A percentile compares a stretch with the other conserved stretches of the same genome.
These are phyloP conservation scores for Augiades crinisus DNA, from an alignment of 2,888 invertebrate genomes.

Conservation along the genomic window DNA sequence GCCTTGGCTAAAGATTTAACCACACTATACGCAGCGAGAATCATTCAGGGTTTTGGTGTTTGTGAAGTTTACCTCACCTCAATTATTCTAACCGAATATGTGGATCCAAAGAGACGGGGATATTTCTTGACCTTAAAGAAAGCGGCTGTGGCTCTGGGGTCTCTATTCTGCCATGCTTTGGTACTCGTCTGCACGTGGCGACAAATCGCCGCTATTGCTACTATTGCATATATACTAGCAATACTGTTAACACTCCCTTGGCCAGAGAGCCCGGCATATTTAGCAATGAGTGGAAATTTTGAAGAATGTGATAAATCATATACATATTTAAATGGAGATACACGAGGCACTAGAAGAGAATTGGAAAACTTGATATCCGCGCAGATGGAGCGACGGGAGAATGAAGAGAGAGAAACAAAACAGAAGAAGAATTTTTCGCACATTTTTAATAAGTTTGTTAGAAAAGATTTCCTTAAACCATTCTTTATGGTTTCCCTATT, in stretches of 20 bases:
- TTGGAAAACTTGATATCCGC: conserved; percentile 36
- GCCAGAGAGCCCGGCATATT: conserved; percentile 49
- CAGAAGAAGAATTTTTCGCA: neutral
- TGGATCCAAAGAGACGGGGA: conserved; percentile 42
- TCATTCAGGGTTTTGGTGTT: conserved; percentile 42
- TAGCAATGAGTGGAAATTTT: conserved; percentile 45
- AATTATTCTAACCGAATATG: conserved; percentile 46
- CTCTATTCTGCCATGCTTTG: conserved; percentile 42
- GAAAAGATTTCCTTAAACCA: conserved; percentile 44
- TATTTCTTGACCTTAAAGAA: conserved; percentile 45
- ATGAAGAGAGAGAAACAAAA: conserved; percentile 23
- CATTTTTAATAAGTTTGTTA: conserved; percentile 31
- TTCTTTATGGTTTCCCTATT: conserved; percentile 38
- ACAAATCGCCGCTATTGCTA: conserved; percentile 38
- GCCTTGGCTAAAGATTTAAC: conserved; percentile 37
- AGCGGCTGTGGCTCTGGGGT: conserved; percentile 36
- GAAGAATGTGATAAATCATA: conserved; percentile 43
- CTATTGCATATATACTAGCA: conserved; percentile 28
- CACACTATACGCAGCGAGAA: conserved; percentile 39
- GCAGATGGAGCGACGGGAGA: conserved; percentile 32
- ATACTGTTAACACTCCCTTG: conserved; percentile 41
- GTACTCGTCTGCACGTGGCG: conserved; percentile 43
- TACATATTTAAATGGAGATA: conserved; percentile 42
- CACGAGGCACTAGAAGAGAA: conserved; percentile 36
- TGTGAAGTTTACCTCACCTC: conserved; percentile 41